Evolutionary conservation across 2,797 vertebrate genomes (phyloP), one percentile per base, ranked within the genome.

Genomic region (Tangara arthus): DNA sequence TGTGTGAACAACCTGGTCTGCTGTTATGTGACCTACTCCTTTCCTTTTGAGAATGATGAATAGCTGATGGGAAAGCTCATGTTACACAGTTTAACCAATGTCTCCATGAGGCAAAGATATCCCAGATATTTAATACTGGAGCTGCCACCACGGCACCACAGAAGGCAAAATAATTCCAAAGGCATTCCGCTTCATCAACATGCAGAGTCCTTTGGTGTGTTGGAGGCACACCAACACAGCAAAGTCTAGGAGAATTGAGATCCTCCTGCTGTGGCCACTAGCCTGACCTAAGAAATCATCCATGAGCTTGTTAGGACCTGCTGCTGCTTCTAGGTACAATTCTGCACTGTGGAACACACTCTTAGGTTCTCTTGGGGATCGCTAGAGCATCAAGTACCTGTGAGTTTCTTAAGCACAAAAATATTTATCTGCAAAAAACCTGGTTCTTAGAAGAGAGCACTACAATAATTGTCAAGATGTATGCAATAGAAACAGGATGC

Each of bases 401-500:
- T 27, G 32, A 44, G 19, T 53, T 44, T 61, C 34, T 79, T 86
- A 93, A 91, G 49, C 27, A 24, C 13, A 94, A 95, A 89, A 75
- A 57, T 30, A 61, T 26, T 80, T 82, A 60, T 32, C 53, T 53
- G 44, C 53, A 90, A 90, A 76, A 90, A 70, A 60, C 26, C 59
- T 28, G 78, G 12, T 89, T 68, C 39, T 91, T 82, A 37, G 61
- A 82, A 82, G 72, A 88, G 5, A 88, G 32, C 50, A 86, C 82
- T 70, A 69, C 57, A 90, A 63, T 89, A 97, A 96, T 44, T 91
- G 84, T 72, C 93, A 95, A 96, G 80, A 95, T 81, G 27, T 44
- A 73, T 88, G 71, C 69, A 78, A 88, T 6, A 93, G 26, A 88
- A 94, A 92, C 78, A 93, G 53, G 10, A 94, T 76, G 64, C 42